Base-by-base conservation (phyloP, 2,113 vertebrate genomes). In the Lycaon pictus region DNA sequence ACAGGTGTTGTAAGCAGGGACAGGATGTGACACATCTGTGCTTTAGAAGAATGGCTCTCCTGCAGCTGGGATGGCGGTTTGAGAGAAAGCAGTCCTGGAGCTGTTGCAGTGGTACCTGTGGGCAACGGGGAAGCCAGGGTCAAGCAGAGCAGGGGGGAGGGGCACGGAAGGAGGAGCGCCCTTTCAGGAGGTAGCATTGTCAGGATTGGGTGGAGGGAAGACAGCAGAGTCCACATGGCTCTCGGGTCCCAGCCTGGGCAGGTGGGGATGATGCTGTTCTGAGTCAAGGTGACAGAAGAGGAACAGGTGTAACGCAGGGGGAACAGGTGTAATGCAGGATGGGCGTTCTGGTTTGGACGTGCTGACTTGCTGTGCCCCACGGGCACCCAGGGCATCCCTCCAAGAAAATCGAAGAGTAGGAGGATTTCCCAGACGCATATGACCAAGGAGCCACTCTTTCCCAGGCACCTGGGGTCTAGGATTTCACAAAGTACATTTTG, bases 231-330 rank as follows among this genome's bases (percentile, higher is more conserved):
- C 16, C 17, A 20, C 27, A 4, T 0, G 10, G 29, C 29, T 29
- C 80, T 62, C 4, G 0, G 13, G 27, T 32, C 77, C 11, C 27
- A 84, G 67, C 71, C 37, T 25, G 35, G 69, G 55, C 25, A 48
- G 65, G 16, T 1, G 2, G 11, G 37, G 37, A 29, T 19, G 29
- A 0, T 3, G 35, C 65, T 2, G 6, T n/a, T 29, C 63, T 60
- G 20, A 60, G 35, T 9, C 9, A 7, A 10, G 35, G 20, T 0
- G 0, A 35, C 3, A 1, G 15, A 60, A 20, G 6, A 51, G 29
- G 32, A 27, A 62, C 27, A 72, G 55, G 15, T 9, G 23, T 19
- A 23, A 19, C 1, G 12, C 60, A 20, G 17, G 27, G 13, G 22
- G 29, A 20, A 55, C 32, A 67, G 48, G 16, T 9, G 23, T 19